Evolutionary conservation across 2,797 vertebrate genomes (phyloP), one percentile per base, ranked within the genome.

Genomic region (Cossypha heuglini): DNA sequence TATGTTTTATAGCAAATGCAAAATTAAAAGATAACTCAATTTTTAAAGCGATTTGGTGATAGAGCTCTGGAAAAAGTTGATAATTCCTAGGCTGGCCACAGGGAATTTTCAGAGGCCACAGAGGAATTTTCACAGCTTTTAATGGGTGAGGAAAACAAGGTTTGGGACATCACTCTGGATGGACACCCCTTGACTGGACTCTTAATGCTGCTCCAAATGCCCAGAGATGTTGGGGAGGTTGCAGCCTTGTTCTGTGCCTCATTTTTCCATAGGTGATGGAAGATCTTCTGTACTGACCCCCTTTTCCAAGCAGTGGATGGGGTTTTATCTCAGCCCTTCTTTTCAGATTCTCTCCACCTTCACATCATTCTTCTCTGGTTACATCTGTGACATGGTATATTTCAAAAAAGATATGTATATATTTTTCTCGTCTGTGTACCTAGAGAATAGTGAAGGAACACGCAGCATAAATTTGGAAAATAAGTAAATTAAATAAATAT

Each of bases 401-500:
- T 91, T 94, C 40, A 86, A 49, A 61, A 38, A 59, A 38, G 19
- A 25, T 21, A 11, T 5, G 13, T 43, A 7, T 43, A 3, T 61
- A 8, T 92, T 93, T 62, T 93, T 45, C 29, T 46, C 17, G 0
- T 54, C 37, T 78, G 29, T 28, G 26, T 66, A 75, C 85, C 58
- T 72, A 52, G 79, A 86, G 79, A 90, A 80, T 5, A 72, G 49
- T 6, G 25, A 93, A 79, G 29, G 69, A 91, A 83, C 19, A 22
- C 1, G 10, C 40, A 59, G 82, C 43, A 80, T 93, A 92, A 96
- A 91, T 94, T 90, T 54, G 6, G 82, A 86, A 87, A 96, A 43
- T 63, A 74, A 84, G 63, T 72, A 87, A 95, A 93, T 94, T 82
- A 93, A 94, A 78, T 82, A 88, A 87, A 90, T 94, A 94, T 95